Evolutionary conservation across 2,888 invertebrate genomes (phyloP).

Genomic region (Phortica okadai): DNA sequence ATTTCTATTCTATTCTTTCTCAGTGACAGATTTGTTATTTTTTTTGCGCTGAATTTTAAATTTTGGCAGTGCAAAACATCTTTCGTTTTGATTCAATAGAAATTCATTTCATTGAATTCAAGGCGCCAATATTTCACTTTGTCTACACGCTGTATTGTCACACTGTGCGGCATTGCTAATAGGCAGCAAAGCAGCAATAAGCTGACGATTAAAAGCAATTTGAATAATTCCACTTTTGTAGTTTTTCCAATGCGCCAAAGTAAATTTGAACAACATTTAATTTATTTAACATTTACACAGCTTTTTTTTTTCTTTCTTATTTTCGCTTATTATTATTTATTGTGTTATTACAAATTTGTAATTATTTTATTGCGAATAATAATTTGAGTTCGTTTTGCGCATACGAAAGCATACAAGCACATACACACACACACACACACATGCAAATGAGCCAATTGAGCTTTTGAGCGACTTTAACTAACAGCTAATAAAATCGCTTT

Average conservation of each 20-base stretch:
- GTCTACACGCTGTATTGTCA: too few relatives aligned
- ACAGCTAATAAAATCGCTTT: conserved; percentile 1
- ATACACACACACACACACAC: not conserved
- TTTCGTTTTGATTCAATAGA: too few relatives aligned
- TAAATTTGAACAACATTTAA: conserved; percentile 18
- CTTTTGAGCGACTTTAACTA: conserved; percentile 13
- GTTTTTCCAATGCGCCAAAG: conserved; percentile 24
- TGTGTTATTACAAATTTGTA: conserved; percentile 5
- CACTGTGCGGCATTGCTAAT: conserved; percentile 1
- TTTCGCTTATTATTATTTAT: not conserved
- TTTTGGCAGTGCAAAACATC: too few relatives aligned
- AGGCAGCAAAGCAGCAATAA: conserved; percentile 28
- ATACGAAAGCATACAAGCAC: not conserved
- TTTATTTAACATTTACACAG: conserved; percentile 21
- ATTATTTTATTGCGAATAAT: conserved; percentile 24
- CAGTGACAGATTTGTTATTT: too few relatives aligned
- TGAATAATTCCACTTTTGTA: conserved; percentile 50
- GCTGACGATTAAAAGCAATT: conserved; percentile 51
- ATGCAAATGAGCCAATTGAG: not conserved
- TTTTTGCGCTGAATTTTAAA: too few relatives aligned
- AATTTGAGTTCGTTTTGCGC: not conserved
- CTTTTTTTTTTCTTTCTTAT: not conserved
- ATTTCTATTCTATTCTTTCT: too few relatives aligned
- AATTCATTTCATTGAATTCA: too few relatives aligned
- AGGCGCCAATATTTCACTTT: too few relatives aligned